Conservation (phyloP, 1,140 invertebrate species). For the Neodiprion virginianus region DNA sequence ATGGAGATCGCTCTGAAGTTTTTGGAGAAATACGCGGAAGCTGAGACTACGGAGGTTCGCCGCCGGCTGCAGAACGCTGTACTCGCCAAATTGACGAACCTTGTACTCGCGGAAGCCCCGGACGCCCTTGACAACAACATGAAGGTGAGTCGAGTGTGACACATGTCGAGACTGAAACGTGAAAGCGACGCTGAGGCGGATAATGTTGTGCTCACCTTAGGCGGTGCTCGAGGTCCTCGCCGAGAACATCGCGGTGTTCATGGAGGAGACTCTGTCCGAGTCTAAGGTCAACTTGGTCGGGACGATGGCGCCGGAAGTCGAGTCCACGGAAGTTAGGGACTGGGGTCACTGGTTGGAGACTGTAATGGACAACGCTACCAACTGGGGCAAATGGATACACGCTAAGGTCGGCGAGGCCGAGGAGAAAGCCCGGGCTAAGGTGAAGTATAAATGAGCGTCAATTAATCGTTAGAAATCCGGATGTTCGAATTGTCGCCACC, state of each 20-base stretch:
- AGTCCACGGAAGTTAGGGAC: constrained; percentile 38
- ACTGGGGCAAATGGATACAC: constrained; percentile 43
- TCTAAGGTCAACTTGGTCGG: constrained; percentile 33
- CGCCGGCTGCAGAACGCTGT: constrained; percentile 41
- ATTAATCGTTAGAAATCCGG: too few species aligned
- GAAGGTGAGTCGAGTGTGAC: constrained; percentile 13
- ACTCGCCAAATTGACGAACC: constrained; percentile 35
- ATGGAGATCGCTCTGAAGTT: constrained; percentile 25
- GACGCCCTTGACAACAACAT: constrained; percentile 27
- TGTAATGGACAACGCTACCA: constrained; percentile 29
- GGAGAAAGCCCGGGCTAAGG: constrained; percentile 19
- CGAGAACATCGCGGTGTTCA: constrained; percentile 47
- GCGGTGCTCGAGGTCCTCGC: constrained; percentile 39
- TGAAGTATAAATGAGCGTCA: constrained; percentile 7
- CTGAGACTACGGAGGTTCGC: constrained; percentile 28
- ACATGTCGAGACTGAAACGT: background rate
- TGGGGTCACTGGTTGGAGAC: constrained; percentile 40
- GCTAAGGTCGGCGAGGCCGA: constrained; percentile 33
- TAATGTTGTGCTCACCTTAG: background rate
- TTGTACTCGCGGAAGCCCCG: constrained; percentile 28
- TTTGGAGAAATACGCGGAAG: constrained; percentile 28
- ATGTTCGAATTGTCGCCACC: too few species aligned
- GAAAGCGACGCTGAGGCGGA: background rate
- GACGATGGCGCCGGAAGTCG: constrained; percentile 34
- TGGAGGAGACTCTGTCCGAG: constrained; percentile 36